These are phyloP conservation scores for Tigriopus japonicus DNA, from an alignment of 1,140 invertebrate species.

Conservation along the genomic window DNA sequence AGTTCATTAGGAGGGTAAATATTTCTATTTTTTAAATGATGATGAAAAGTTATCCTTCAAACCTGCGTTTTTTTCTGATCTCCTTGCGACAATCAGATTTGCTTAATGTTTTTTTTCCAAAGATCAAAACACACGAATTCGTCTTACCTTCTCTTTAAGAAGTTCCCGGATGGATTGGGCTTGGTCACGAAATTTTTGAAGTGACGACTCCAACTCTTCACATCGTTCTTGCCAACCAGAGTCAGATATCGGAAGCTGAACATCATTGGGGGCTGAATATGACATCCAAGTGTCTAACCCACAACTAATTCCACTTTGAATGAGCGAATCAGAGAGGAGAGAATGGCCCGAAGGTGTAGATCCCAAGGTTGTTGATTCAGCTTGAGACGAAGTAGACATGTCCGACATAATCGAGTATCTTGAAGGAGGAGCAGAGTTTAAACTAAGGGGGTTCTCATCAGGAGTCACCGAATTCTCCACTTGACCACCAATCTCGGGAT, in stretches of 20 bases:
- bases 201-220: conserved; percentile 2
- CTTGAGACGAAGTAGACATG: not conserved
- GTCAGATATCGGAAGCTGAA: not conserved
- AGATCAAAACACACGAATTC: not conserved
- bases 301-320: not conserved
- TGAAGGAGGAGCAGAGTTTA: not conserved
- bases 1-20: too few species aligned
- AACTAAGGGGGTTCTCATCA: not conserved
- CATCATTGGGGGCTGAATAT: not conserved
- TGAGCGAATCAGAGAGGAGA: not conserved
- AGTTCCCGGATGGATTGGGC: conserved; percentile 4
- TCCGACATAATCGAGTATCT: not conserved
- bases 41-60: too few species aligned
- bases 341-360: not conserved
- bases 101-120: too few species aligned
- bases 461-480: not conserved
- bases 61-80: too few species aligned
- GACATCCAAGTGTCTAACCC: not conserved
- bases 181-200: conserved; percentile 8
- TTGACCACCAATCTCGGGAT: not conserved
- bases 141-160: conserved; percentile 6
- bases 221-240: conserved; percentile 2
- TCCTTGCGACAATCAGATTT: too few species aligned
- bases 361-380: not conserved
- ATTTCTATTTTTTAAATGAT: too few species aligned